Evolutionary conservation across 2,797 vertebrate genomes (phyloP).

Genomic region (Periparus ater): DNA sequence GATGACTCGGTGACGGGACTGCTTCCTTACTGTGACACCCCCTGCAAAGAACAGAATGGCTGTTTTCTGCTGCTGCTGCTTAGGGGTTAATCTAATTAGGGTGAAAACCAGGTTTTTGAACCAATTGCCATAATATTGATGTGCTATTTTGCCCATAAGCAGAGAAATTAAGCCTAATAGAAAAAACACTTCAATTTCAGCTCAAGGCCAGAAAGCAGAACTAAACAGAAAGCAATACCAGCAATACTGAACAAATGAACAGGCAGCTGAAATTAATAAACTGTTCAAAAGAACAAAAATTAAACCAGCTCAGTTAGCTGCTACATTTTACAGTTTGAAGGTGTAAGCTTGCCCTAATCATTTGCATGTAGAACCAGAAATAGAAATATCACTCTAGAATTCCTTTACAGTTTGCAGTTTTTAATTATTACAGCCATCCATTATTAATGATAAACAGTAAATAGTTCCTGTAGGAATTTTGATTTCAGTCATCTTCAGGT

Average conservation of each 20-base stretch:
- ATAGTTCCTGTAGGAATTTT: background rate
- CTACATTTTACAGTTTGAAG: background rate
- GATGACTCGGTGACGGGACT: conserved; percentile 87
- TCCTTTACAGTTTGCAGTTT: conserved; percentile 47
- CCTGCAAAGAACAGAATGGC: conserved; percentile 66
- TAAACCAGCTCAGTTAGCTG: background rate
- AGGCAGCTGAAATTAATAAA: background rate
- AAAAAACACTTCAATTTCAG: background rate
- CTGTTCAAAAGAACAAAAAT: background rate
- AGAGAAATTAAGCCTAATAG: background rate
- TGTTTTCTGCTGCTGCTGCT: background rate
- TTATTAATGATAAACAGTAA: conserved; percentile 45
- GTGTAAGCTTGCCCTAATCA: background rate
- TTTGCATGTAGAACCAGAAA: background rate
- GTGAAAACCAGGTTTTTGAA: background rate
- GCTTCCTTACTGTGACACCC: conserved; percentile 73
- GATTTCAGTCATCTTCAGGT: background rate
- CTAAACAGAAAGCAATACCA: background rate
- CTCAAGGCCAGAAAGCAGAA: background rate
- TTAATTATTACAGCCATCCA: conserved; percentile 57
- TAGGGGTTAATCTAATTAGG: background rate
- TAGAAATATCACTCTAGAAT: conserved; percentile 10
- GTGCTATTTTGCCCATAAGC: background rate
- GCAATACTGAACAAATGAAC: background rate
- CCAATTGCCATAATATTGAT: background rate